A percentile compares a stretch with the other conserved stretches of the same genome.
phyloP scores from a whole-genome alignment of 2,888 invertebrate species.

The Dasysyrphus tricinctus region DNA sequence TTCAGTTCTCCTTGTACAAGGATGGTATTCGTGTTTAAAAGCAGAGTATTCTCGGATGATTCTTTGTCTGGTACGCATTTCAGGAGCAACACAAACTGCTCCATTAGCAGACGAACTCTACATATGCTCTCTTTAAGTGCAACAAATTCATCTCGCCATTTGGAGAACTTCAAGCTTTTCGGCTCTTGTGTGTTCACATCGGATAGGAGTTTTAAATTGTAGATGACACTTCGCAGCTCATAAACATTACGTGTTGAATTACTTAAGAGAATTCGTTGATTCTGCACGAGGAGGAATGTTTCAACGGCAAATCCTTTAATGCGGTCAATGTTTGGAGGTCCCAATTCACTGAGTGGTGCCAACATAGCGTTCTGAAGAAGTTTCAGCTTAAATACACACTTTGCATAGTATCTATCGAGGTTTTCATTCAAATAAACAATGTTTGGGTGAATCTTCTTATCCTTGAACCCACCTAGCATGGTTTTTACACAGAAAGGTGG shows the following conservation, averaged over 20 bases:
- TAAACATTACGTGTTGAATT: constrained; percentile 85
- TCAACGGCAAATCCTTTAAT: constrained; percentile 94
- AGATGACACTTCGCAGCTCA: constrained; percentile 85
- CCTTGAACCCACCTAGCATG: constrained; percentile 85
- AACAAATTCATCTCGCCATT: constrained; percentile 77
- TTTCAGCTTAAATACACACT: constrained; percentile 82
- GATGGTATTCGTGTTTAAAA: constrained; percentile 62
- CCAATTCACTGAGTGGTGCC: constrained; percentile 91
- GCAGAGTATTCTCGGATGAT: constrained; percentile 76
- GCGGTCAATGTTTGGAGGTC: constrained; percentile 91
- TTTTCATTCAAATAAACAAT: constrained; percentile 81
- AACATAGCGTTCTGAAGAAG: constrained; percentile 82
- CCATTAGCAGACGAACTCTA: constrained; percentile 84
- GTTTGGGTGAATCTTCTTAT: constrained; percentile 83
- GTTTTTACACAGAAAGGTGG: constrained; percentile 89
- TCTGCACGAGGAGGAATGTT: constrained; percentile 88
- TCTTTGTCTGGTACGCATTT: constrained; percentile 85
- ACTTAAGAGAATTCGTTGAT: constrained; percentile 87
- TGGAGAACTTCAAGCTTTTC: constrained; percentile 76
- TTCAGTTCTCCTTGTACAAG: constrained; percentile 74
- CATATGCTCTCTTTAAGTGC: constrained; percentile 78
- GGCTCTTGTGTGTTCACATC: constrained; percentile 70
- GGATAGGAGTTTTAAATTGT: constrained; percentile 80
- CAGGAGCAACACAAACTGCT: constrained; percentile 88
- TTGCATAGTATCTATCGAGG: constrained; percentile 81